Evolutionary conservation across 2,797 vertebrate species (phyloP), one percentile per base, ranked within the genome.

Genomic region (Chiloscyllium punctatum): DNA sequence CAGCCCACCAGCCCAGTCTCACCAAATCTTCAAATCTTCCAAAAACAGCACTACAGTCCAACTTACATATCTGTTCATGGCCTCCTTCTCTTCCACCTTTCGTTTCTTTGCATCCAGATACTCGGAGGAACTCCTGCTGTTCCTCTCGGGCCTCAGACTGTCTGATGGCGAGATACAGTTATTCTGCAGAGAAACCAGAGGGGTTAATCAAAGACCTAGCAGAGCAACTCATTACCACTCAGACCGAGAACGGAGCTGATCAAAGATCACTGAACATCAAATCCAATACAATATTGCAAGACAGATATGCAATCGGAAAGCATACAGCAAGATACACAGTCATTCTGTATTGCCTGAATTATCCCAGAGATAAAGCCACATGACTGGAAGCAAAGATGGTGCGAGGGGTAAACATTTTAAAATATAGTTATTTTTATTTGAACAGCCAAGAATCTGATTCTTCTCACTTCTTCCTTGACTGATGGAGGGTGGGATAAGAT

Each of bases 61-160:
- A 97, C 99, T 97, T 97, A 99, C 99, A 95, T 99, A 99, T 98
- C 98, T 97, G 97, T 98, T 98, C 98, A 99, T 97, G 97, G 97
- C 98, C 97, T 99, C 99, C 97, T 99, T 99, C 97, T 99, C 99
- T 82, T 99, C 99, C 0, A 98, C 98, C 97, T 99, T 99, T 96
- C 99, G 97, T 96, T 99, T 99, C 97, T 99, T 99, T 96, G 99
- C 97, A 96, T 99, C 99, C 3, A 98, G 97, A 94, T 99, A 99
- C 95, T 99, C 99, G 0, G 98, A 98, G 9, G 99, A 99, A 96
- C 98, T 97, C 53, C 99, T 98, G 97, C 99, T 99, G 97, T 99
- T 99, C 97, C 99, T 99, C 0, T 98, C 99, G 0, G 98, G 97
- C 96, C 99, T 97, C 96, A 99, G 97, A 97, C 99, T 99, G 97